phyloP scores from a whole-genome alignment of 2,113 vertebrate genomes.

The Fukomys damarensis region DNA sequence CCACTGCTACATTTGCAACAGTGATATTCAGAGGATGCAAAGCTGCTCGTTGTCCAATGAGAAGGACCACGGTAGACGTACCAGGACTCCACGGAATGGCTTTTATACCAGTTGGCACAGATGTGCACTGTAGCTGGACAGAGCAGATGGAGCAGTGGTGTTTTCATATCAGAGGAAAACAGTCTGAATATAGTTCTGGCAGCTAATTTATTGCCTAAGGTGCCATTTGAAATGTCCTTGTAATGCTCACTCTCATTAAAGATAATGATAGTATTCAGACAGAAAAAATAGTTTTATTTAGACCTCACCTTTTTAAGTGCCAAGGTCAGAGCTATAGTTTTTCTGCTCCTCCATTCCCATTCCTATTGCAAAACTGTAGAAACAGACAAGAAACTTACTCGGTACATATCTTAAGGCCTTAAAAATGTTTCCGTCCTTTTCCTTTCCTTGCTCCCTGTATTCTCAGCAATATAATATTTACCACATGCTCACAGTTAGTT shows the following conservation, averaged over 20 bases:
- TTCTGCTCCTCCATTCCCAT: conserved; percentile 23
- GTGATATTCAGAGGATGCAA: not conserved
- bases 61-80: not conserved
- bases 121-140: not conserved
- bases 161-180: conserved; percentile 71
- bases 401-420: conserved; percentile 3
- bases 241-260: conserved; percentile 64
- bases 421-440: not conserved
- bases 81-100: not conserved
- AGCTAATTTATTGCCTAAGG: conserved; percentile 68
- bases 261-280: conserved; percentile 70
- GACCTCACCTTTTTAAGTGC: conserved; percentile 51
- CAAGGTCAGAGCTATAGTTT: conserved; percentile 63
- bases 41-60: not conserved
- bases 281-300: conserved; percentile 76
- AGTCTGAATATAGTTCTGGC: conserved; percentile 25
- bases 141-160: conserved; percentile 11
- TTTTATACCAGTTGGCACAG: conserved; percentile 29
- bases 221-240: conserved; percentile 67
- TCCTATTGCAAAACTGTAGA: conserved; percentile 38
- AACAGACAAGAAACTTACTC: not conserved
- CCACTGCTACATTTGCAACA: not conserved
- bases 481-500: conserved; percentile 5
- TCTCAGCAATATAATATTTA: not conserved
- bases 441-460: not conserved